Base-by-base conservation (phyloP, 2,888 invertebrate species). In the Blera fallax region DNA sequence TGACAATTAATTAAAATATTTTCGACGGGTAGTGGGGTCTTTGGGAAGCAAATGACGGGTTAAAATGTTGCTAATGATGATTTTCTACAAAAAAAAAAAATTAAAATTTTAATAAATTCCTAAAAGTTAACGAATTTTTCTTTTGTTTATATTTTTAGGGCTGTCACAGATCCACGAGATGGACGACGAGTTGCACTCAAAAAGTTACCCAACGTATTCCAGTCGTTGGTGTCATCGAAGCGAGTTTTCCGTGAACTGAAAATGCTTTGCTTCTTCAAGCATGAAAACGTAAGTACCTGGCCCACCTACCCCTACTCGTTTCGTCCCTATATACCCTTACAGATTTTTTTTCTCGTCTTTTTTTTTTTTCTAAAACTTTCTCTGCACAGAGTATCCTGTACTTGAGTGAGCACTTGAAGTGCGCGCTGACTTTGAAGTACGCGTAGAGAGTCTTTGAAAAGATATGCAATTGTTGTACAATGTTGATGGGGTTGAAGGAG, bases 131-230 rank as follows among this genome's bases (percentile, higher is more conserved):
- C 4, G 24, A 24, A 24, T 24, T 24, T n/a, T 16, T n/a, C 54
- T 45, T 54, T 56, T 89, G 89, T 89, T 89, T 89, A 92, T 92
- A 91, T 91, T 94, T 94, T 10, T 95, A 99, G 99, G 99, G 98
- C 99, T 89, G 99, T 99, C 90, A 99, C 99, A 91, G 99, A 99
- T 94, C 99, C 99, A 24, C 95, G 99, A 90, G 98, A 98, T 94
- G 98, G 99, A 89, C 96, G 98, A 92, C 95, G 99, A 91, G 99
- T 99, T 90, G 99, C 99, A 89, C 95, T 99, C 90, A 99, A 99
- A 94, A 99, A 99, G 94, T 96, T 99, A 95, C 99, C 99, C 89
- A 99, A 99, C 94, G 99, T 99, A 93, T 99, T 99, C 95, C 99
- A 99, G 94, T 99, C 99, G 91, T 95, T 99, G 92, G 98, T 99